Evolutionary conservation across 2,797 vertebrate species (phyloP).

Genomic region (Knipowitschia caucasica): DNA sequence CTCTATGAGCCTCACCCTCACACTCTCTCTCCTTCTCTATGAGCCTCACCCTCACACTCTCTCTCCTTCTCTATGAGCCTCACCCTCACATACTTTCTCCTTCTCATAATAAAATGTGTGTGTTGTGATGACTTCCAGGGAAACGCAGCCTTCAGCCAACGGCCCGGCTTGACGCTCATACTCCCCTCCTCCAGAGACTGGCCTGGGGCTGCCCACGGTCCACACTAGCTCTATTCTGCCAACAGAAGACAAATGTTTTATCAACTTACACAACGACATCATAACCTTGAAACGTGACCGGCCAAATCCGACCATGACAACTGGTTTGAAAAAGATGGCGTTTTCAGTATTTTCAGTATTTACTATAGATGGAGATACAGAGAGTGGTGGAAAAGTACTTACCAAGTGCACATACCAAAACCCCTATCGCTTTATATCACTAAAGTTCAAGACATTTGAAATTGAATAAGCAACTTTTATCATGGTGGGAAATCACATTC

Average conservation of each 20-base stretch:
- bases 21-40: too few species aligned
- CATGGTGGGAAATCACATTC: too few species aligned
- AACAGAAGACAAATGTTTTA: conserved; percentile 31
- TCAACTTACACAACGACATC: neutral
- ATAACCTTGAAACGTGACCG: conserved; percentile 12
- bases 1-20: too few species aligned
- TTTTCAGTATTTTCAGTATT: too few species aligned
- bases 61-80: neutral
- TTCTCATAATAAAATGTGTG: neutral
- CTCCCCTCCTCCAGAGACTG: conserved; percentile 27
- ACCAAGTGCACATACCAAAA: too few species aligned
- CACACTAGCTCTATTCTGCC: neutral
- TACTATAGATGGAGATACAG: too few species aligned
- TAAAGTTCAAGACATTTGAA: too few species aligned
- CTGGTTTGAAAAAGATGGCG: conserved; percentile 27
- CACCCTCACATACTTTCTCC: too few species aligned
- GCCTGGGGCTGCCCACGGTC: conserved; percentile 21
- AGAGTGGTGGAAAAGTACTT: too few species aligned
- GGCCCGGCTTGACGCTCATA: conserved; percentile 58
- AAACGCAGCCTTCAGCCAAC: conserved; percentile 57
- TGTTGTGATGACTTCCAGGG: conserved; percentile 46
- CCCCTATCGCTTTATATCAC: too few species aligned
- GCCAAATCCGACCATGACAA: conserved; percentile 12
- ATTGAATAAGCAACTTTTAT: too few species aligned
- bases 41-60: too few species aligned